A percentile compares a stretch with the other conserved stretches of the same genome.
Conservation (phyloP, 2,113 vertebrate genomes). For the Labeo rohita region DNA sequence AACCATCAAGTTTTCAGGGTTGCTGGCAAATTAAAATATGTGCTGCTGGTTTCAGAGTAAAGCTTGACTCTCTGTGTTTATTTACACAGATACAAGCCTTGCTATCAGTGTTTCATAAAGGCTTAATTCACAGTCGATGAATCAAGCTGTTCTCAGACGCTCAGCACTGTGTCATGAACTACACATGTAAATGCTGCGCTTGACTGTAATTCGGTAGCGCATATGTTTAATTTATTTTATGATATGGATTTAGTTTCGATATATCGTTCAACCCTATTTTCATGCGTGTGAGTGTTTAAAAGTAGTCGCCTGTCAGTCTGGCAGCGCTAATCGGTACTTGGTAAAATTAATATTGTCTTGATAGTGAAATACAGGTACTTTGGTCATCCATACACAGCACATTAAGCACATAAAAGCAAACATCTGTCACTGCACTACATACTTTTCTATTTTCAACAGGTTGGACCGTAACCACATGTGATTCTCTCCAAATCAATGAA, state of each 20-base stretch:
- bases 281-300: neutral
- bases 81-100: neutral
- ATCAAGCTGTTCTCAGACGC: neutral
- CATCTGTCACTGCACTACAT: neutral
- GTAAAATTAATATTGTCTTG: neutral
- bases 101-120: neutral
- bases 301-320: neutral
- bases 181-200: neutral
- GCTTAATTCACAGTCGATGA: neutral
- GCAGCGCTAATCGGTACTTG: neutral
- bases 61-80: too few relatives aligned
- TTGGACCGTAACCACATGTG: neutral
- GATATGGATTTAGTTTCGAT: neutral
- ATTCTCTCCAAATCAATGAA: constrained; percentile 3
- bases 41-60: too few relatives aligned
- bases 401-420: neutral
- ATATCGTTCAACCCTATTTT: neutral
- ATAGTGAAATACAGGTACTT: neutral
- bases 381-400: neutral
- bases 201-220: neutral
- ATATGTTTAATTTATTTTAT: neutral
- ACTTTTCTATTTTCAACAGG: neutral
- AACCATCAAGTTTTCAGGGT: too few relatives aligned
- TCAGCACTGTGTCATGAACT: neutral
- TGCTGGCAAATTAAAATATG: too few relatives aligned